Base-by-base conservation (phyloP, 2,113 vertebrate species). In the Podiceps cristatus region DNA sequence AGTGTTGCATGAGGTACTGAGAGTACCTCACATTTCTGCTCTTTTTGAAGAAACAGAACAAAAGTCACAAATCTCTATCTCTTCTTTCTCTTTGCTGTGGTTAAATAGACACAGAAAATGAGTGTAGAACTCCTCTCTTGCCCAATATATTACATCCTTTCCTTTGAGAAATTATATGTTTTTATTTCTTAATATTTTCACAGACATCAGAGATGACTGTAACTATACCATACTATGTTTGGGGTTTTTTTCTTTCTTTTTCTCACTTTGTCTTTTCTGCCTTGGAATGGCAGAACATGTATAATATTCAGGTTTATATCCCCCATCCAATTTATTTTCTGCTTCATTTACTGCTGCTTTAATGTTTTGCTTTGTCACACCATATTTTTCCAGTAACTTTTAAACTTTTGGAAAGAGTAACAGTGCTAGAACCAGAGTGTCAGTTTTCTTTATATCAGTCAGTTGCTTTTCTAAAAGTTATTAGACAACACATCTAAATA, bases 241-340 rank as follows among this genome's bases (percentile, higher is more conserved):
- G 2, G 0, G 2, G 1, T 37, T 16, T 85, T 49, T 68, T 71
- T 17, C 10, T 14, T 53, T 31, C 10, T 17, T 44, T 53, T 44
- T 52, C 4, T n/a, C 4, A 29, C 2, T 44, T 64, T 62, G 76
- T 76, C 18, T 40, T 69, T 80, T 79, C 47, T 49, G 3, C 7
- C 8, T 67, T 77, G 15, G 17, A 76, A 60, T 87, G 11, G 5
- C 27, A 80, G 22, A 86, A 60, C 3, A 5, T 24, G 5, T 9
- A 5, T 19, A 58, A 75, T 47, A 78, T n/a, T n/a, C n/a, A n/a
- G n/a, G 7, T 53, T 78, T 44, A 40, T 4, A 72, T 63, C 3
- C 7, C 16, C 3, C 10, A 56, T 28, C 5, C 24, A 53, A 58
- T 56, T 14, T 55, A 42, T 76, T 60, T 14, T 62, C 29, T 90